Evolutionary conservation across 2,113 vertebrate genomes (phyloP), one percentile per base, ranked within the genome.

Genomic region (Papio anubis): DNA sequence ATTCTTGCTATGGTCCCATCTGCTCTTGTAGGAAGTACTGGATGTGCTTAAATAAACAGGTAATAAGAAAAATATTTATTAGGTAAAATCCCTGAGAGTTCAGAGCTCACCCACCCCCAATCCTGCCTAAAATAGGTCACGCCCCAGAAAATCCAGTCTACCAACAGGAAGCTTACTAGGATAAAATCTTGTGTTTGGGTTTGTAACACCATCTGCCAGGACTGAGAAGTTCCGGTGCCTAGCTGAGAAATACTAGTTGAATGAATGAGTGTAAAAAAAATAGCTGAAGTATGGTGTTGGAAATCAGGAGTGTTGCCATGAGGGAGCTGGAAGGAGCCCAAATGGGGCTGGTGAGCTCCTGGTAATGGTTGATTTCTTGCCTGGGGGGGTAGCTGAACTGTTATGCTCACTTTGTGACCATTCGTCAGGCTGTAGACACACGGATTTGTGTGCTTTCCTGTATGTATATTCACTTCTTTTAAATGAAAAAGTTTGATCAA

Each of bases 151-250:
- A 75, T 57, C 43, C 59, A 18, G 21, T 61, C 70, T 16, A 94
- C 95, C 32, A 23, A 57, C 82, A 97, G 93, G 89, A 97, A 32
- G 38, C 50, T 95, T 96, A 64, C 14, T 59, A 43, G 89, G 87
- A 57, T 78, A 48, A 6, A 66, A 91, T 88, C 32, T 86, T 4
- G 0, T 12, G 48, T 82, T 82, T 93, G 59, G 66, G 55, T 96
- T 40, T 89, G 91, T 88, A 76, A 96, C 78, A 85, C 89, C 48
- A 64, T 45, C 70, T 85, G 52, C 78, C 92, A 89, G 81, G 90
- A 48, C 55, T 48, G 30, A 79, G 76, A 78, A 91, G 87, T 59
- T 70, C 87, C 2, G 0, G 70, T 8, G 78, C 73, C 73, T 45
- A 30, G 52, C 45, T 66, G 78, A 16, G 10, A 72, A 72, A 23